Percentiles rank a stretch among this genome's conserved stretches.
Evolutionary conservation across 2,888 invertebrate species (phyloP).

Genomic region (Stenolophus ochropezus): DNA sequence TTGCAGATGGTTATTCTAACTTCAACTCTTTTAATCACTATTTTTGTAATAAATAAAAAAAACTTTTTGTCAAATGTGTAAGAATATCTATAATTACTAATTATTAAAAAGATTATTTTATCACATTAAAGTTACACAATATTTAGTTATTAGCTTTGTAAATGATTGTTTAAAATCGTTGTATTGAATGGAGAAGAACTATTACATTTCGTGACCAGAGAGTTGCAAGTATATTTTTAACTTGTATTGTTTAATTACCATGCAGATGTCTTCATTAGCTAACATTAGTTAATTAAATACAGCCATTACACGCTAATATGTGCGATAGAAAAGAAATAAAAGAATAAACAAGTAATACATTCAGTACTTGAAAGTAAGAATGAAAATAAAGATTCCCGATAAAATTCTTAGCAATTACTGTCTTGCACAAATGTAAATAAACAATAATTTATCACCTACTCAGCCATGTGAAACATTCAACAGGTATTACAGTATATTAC

Average conservation of each 20-base stretch:
- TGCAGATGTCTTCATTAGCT: not conserved
- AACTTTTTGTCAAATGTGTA: no score
- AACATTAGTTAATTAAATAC: slow-evolving; percentile 3
- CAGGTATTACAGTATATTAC: slow-evolving; percentile 10
- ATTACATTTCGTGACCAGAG: not conserved
- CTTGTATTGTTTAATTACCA: slow-evolving; percentile 7
- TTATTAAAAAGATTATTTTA: no score
- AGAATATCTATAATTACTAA: no score
- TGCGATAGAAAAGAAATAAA: not conserved
- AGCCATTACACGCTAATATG: not conserved
- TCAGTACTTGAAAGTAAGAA: slow-evolving; percentile 4
- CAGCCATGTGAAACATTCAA: slow-evolving; percentile 12
- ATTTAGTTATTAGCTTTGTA: no score
- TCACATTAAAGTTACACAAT: no score
- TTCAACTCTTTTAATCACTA: no score
- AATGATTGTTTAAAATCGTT: not conserved
- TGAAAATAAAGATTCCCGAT: slow-evolving; percentile 21
- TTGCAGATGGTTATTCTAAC: no score
- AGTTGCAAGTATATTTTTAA: not conserved
- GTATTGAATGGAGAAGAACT: no score
- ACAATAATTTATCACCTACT: slow-evolving; percentile 12
- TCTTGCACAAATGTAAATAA: slow-evolving; percentile 22
- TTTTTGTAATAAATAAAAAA: no score
- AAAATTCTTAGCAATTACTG: slow-evolving; percentile 10
- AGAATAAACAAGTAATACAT: not conserved